Conservation (phyloP, 2,797 vertebrate genomes). For the Pteropus rufus region DNA sequence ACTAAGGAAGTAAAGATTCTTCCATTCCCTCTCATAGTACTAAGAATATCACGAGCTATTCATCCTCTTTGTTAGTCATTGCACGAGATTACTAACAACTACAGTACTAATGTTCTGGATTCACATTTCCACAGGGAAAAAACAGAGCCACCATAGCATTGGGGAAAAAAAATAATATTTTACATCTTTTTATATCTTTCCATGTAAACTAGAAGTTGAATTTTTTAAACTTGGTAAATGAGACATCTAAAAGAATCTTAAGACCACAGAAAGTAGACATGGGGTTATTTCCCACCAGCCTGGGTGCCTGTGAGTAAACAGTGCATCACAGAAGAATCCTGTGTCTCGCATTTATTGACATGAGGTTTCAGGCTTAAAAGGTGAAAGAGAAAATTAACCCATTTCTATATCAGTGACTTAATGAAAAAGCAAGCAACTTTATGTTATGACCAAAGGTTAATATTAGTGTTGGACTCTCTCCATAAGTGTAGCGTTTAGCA, state of each 20-base stretch:
- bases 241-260: not conserved
- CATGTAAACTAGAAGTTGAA: not conserved
- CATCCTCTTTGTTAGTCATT: not conserved
- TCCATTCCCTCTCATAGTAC: not conserved
- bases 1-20: not conserved
- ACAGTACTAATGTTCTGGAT: not conserved
- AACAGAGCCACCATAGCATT: not conserved
- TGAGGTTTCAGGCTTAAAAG: not conserved
- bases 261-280: not conserved
- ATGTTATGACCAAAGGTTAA: not conserved
- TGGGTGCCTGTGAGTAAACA: not conserved
- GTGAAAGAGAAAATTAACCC: not conserved
- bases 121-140: not conserved
- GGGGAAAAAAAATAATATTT: not conserved
- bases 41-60: not conserved
- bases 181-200: not conserved
- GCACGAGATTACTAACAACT: not conserved
- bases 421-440: conserved; percentile 8
- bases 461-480: not conserved
- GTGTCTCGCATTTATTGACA: not conserved
- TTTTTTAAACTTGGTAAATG: conserved; percentile 20
- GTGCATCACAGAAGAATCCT: not conserved
- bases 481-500: not conserved
- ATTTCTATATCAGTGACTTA: not conserved
- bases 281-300: not conserved